phyloP scores from a whole-genome alignment of 2,888 invertebrate genomes.

The Heteropelma amictum region DNA sequence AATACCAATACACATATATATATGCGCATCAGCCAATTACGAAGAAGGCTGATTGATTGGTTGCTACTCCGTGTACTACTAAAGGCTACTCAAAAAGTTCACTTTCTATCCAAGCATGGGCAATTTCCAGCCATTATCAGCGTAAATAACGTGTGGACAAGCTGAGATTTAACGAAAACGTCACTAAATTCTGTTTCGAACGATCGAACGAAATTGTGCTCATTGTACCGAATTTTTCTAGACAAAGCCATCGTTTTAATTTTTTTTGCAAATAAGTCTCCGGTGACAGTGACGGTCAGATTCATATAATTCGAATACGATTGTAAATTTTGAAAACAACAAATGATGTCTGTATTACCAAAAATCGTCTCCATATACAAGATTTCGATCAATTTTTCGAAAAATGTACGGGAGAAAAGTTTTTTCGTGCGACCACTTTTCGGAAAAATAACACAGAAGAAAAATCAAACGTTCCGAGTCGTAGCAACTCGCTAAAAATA shows the following conservation, averaged over 20 bases:
- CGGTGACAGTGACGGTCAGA: too few relatives aligned
- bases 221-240: conserved; percentile 18
- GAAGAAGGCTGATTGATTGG: conserved; percentile 31
- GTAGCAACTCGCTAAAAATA: background rate
- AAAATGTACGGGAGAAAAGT: too few relatives aligned
- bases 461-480: background rate
- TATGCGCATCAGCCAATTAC: conserved; percentile 6
- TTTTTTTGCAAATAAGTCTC: too few relatives aligned
- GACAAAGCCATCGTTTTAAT: conserved; percentile 17
- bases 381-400: too few relatives aligned
- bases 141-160: conserved; percentile 32
- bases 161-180: conserved; percentile 10
- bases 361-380: too few relatives aligned
- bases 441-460: too few relatives aligned
- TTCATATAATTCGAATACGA: conserved; percentile 38
- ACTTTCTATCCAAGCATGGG: conserved; percentile 1
- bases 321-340: conserved; percentile 32
- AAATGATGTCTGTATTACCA: background rate
- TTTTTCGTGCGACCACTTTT: too few relatives aligned
- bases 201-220: conserved; percentile 37
- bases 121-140: conserved; percentile 13
- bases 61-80: conserved; percentile 7
- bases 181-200: too few relatives aligned
- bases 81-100: conserved; percentile 33
- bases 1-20: background rate